Evolutionary conservation across 2,797 vertebrate species (phyloP).

Genomic region (Danio tinwini): DNA sequence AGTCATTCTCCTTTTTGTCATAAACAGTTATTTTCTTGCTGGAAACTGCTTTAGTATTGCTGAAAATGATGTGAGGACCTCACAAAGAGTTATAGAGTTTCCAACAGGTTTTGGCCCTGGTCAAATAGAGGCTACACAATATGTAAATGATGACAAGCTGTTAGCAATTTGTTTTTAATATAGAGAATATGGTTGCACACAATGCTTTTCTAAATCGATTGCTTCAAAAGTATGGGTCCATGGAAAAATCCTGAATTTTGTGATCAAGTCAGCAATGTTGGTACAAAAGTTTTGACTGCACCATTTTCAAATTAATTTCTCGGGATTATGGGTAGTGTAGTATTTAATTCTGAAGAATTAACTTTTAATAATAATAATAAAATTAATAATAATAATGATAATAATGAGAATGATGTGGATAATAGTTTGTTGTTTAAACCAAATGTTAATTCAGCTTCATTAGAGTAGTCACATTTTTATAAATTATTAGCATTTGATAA

Average conservation of each 20-base stretch:
- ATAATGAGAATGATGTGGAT: neutral
- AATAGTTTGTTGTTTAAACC: neutral
- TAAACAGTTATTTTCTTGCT: slow-evolving; percentile 9
- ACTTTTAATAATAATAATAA: no score
- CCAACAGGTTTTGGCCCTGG: neutral
- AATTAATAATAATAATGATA: no score
- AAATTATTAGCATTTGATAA: no score
- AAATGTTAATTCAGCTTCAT: neutral
- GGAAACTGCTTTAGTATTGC: slow-evolving; percentile 10
- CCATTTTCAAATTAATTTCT: neutral
- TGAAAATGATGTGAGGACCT: neutral
- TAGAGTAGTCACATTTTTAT: no score
- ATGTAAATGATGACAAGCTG: neutral
- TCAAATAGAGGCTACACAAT: neutral
- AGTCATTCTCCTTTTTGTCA: slow-evolving; percentile 1
- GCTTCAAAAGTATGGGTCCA: neutral
- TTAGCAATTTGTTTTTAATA: neutral
- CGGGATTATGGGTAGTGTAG: neutral
- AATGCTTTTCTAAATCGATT: neutral
- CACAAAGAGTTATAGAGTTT: neutral
- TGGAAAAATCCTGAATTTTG: neutral
- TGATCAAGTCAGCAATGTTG: neutral
- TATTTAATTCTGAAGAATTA: neutral
- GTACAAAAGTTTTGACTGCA: neutral
- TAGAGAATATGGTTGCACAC: neutral